Percentiles rank a stretch among this genome's conserved stretches.
phyloP scores from a whole-genome alignment of 1,140 invertebrate genomes.

The Cylas formicarius region DNA sequence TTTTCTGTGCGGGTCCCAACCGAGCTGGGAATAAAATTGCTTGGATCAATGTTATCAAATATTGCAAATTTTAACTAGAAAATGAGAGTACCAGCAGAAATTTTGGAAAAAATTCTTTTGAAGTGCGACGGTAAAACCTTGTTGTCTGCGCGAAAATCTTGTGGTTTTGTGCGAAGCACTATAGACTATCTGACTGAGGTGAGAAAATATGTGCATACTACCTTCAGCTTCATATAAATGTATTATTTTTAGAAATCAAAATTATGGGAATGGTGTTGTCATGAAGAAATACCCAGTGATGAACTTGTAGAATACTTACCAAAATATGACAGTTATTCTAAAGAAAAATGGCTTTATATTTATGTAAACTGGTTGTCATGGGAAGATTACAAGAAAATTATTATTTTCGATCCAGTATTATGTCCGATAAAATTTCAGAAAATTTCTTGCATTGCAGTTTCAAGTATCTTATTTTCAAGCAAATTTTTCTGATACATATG shows the following conservation, averaged over 20 bases:
- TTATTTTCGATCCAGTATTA: slow-evolving; percentile 25
- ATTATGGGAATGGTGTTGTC: slow-evolving; percentile 35
- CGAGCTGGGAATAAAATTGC: neutral
- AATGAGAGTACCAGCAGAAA: slow-evolving; percentile 34
- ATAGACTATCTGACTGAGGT: slow-evolving; percentile 34
- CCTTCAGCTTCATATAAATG: slow-evolving; percentile 6
- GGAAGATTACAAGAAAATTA: slow-evolving; percentile 25
- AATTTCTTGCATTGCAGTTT: slow-evolving; percentile 33
- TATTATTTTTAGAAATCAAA: slow-evolving; percentile 31
- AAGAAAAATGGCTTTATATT: slow-evolving; percentile 30
- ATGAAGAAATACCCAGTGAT: slow-evolving; percentile 34
- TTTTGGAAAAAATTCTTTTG: slow-evolving; percentile 33
- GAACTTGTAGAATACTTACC: slow-evolving; percentile 32
- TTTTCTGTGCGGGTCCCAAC: slow-evolving; percentile 9
- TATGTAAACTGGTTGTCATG: slow-evolving; percentile 34
- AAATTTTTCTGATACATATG: neutral
- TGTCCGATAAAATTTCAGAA: slow-evolving; percentile 29
- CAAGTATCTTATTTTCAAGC: slow-evolving; percentile 20
- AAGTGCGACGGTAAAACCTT: slow-evolving; percentile 36
- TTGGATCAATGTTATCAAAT: slow-evolving; percentile 1
- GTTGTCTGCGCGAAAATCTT: slow-evolving; percentile 26
- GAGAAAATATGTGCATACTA: slow-evolving; percentile 14
- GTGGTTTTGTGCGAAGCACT: slow-evolving; percentile 23
- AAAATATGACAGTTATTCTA: slow-evolving; percentile 23
- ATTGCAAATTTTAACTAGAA: slow-evolving; percentile 3